A percentile compares a stretch with the other conserved stretches of the same genome.
Evolutionary conservation across 2,797 vertebrate species (phyloP).

Genomic region (Selene dorsalis): DNA sequence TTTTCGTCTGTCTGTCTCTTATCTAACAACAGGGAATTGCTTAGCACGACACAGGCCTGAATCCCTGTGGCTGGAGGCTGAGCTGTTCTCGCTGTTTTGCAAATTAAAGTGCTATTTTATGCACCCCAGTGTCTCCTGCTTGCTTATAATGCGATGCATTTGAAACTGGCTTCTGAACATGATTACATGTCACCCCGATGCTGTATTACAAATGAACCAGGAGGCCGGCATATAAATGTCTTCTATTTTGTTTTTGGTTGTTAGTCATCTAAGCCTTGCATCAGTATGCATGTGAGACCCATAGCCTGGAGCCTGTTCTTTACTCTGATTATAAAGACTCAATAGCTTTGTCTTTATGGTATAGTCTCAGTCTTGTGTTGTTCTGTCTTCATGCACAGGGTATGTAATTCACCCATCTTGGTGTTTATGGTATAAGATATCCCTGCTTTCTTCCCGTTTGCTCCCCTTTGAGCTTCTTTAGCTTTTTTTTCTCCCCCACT

Average conservation of each 20-base stretch:
- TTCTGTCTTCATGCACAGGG: background rate
- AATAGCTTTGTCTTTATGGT: constrained; percentile 35
- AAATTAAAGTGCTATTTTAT: constrained; percentile 10
- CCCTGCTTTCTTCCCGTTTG: constrained; percentile 18
- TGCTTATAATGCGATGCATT: background rate
- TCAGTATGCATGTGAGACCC: constrained; percentile 28
- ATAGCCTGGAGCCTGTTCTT: constrained; percentile 25
- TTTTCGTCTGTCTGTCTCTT: background rate
- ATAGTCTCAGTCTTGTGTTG: background rate
- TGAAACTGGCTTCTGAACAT: constrained; percentile 10
- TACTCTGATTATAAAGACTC: constrained; percentile 27
- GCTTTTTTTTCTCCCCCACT: constrained; percentile 12
- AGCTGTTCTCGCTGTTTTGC: background rate
- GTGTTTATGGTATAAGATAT: constrained; percentile 20
- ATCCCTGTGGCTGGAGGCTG: background rate
- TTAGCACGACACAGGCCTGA: background rate
- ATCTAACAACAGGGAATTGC: background rate
- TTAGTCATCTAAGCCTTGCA: constrained; percentile 30
- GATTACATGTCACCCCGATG: constrained; percentile 3
- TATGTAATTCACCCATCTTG: constrained; percentile 16
- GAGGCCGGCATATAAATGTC: constrained; percentile 17
- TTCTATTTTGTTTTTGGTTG: constrained; percentile 9
- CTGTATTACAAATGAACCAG: constrained; percentile 23
- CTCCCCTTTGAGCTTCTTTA: constrained; percentile 40
- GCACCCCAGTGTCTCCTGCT: background rate